Conservation (phyloP, 1,140 invertebrate genomes). For the Lerema accius region DNA sequence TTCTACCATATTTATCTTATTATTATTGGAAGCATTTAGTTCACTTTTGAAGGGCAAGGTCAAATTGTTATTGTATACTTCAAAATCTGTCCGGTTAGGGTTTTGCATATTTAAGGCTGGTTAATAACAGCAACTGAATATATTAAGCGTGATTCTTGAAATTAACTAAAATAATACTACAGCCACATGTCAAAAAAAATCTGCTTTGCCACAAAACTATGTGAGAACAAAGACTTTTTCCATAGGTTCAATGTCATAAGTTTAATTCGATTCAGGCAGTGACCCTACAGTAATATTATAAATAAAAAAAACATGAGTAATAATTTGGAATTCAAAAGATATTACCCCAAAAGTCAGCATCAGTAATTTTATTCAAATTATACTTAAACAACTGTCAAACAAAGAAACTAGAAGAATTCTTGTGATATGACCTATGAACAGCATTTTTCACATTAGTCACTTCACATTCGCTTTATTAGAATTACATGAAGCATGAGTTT, state of each 20-base stretch:
- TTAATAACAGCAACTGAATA: too few relatives aligned
- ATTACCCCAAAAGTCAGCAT: too few relatives aligned
- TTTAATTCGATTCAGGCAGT: too few relatives aligned
- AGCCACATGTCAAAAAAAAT: constrained; percentile 18
- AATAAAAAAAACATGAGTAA: too few relatives aligned
- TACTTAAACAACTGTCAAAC: not conserved
- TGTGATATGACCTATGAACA: not conserved
- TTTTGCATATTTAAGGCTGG: too few relatives aligned
- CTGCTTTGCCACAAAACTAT: constrained; percentile 14
- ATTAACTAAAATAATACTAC: not conserved
- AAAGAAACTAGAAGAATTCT: not conserved
- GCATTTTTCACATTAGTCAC: not conserved
- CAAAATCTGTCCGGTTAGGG: too few relatives aligned
- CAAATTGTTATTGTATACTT: too few relatives aligned
- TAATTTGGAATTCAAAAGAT: too few relatives aligned
- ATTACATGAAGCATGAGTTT: constrained; percentile 20
- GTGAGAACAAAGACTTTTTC: not conserved
- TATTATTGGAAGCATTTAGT: too few relatives aligned
- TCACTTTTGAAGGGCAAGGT: not conserved
- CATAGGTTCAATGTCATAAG: not conserved
- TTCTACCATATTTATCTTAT: not conserved
- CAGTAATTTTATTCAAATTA: too few relatives aligned
- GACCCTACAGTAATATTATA: too few relatives aligned
- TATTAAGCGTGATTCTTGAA: too few relatives aligned
- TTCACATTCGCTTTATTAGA: not conserved